These are phyloP conservation scores for Pluvialis apricaria DNA, from an alignment of 2,113 vertebrate genomes.

Conservation along the genomic window DNA sequence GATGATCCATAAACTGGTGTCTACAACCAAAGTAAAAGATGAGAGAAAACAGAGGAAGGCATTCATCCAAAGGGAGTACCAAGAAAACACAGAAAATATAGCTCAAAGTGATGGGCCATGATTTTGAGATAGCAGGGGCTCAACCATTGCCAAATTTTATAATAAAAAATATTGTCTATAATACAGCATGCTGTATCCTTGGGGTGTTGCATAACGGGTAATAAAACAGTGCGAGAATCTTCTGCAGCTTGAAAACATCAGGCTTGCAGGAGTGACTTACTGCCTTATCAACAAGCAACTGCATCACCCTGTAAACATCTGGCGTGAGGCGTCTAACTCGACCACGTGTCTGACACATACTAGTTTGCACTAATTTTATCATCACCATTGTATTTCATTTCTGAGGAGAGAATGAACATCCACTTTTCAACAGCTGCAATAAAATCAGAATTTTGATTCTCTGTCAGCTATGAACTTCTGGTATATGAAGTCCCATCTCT, in stretches of 20 bases:
- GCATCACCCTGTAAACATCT: neutral
- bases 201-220: neutral
- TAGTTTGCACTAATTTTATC: slow-evolving; percentile 12
- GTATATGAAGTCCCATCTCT: neutral
- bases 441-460: neutral
- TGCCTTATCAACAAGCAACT: neutral
- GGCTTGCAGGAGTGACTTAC: neutral
- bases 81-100: neutral
- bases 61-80: neutral
- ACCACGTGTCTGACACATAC: neutral
- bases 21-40: neutral
- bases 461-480: neutral
- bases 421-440: neutral
- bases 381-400: neutral
- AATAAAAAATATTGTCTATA: neutral
- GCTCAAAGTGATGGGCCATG: neutral
- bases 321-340: neutral
- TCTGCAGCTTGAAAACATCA: neutral
- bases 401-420: neutral
- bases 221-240: neutral
- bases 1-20: neutral
- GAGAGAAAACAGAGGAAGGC: neutral
- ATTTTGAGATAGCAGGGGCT: neutral
- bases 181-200: neutral
- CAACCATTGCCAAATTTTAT: neutral